Evolutionary conservation across 2,113 vertebrate genomes (phyloP), one percentile per base, ranked within the genome.

Genomic region (Fregetta grallaria): DNA sequence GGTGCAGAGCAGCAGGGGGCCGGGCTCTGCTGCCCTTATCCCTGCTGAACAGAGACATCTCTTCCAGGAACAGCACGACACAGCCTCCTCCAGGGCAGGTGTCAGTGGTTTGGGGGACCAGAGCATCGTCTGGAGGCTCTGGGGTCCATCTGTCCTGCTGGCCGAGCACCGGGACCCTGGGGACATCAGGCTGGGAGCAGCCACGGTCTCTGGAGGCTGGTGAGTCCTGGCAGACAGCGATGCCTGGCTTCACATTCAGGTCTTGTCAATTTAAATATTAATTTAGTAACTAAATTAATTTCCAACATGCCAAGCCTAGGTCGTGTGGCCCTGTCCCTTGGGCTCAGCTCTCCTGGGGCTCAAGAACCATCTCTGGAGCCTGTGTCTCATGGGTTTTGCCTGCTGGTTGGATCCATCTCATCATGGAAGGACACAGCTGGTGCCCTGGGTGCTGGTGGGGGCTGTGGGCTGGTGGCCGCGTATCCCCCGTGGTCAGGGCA

Each of bases 291-390:
- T 45, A 45, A 86, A 82, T 83, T 72, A 86, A 91, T 79, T 86
- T 79, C 25, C 22, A 0, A 1, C 0, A 1, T 32, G 36, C 84
- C n/a, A 2, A 82, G 22, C 50, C 58, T 6, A 3, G 20, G n/a
- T 47, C 0, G 0, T 0, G 0, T 13, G 14, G 38, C 32, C 32
- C 45, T 62, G 40, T 53, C 77, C n/a, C 79, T 19, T 19, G 81
- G 81, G 81, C 52, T 63, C 1, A 3, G 63, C 59, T 56, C 58
- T 72, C 42, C 0, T 0, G 17, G 7, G 65, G 29, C 27, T 87
- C 3, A 0, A 0, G 6, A 59, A n/a, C 5, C 29, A 8, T 8
- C 52, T 52, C 67, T 1, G 9, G 29, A 61, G 58, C 30, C 16
- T 0, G 1, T 6, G 25, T 42, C n/a, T 65, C 9, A 0, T 38